A percentile compares a stretch with the other conserved stretches of the same genome.
phyloP scores from a whole-genome alignment of 64 coral and sea anemone species.

The Platygyra sinensis region DNA sequence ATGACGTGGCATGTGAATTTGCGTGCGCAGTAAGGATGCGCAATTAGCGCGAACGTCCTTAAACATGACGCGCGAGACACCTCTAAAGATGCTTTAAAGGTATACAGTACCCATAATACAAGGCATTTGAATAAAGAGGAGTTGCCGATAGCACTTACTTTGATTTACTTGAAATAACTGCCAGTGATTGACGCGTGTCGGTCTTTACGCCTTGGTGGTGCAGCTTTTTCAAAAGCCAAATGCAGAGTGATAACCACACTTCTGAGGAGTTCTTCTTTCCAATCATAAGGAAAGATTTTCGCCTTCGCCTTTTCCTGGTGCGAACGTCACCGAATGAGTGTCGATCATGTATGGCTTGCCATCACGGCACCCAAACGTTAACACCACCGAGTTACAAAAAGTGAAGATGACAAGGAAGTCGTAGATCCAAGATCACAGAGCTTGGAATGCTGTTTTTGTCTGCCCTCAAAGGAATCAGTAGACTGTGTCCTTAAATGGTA shows the following conservation, averaged over 20 bases:
- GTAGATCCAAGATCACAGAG: slow-evolving; percentile 27
- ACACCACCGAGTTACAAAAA: slow-evolving; percentile 4
- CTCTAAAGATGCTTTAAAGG: no score
- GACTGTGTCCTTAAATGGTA: slow-evolving; percentile 49
- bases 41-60: no score
- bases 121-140: no score
- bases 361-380: slow-evolving; percentile 40
- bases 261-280: no score
- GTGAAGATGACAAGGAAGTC: slow-evolving; percentile 43
- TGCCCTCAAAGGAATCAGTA: slow-evolving; percentile 52
- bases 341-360: slow-evolving; percentile 51
- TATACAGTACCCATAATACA: no score
- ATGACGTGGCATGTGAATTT: no score
- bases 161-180: no score
- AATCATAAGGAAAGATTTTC: slow-evolving; percentile 16
- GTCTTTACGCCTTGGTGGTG: slow-evolving; percentile 33
- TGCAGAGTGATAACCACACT: slow-evolving; percentile 44
- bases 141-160: no score
- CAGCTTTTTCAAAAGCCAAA: slow-evolving; percentile 48
- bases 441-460: slow-evolving; percentile 36
- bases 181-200: slow-evolving; percentile 43
- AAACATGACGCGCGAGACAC: no score
- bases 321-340: slow-evolving; percentile 34
- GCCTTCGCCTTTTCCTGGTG: slow-evolving; percentile 29
- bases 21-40: no score